A percentile compares a stretch with the other conserved stretches of the same genome.
These are phyloP conservation scores for Pangasius mekongensis DNA, from an alignment of 2,797 vertebrate genomes.

Conservation along the genomic window DNA sequence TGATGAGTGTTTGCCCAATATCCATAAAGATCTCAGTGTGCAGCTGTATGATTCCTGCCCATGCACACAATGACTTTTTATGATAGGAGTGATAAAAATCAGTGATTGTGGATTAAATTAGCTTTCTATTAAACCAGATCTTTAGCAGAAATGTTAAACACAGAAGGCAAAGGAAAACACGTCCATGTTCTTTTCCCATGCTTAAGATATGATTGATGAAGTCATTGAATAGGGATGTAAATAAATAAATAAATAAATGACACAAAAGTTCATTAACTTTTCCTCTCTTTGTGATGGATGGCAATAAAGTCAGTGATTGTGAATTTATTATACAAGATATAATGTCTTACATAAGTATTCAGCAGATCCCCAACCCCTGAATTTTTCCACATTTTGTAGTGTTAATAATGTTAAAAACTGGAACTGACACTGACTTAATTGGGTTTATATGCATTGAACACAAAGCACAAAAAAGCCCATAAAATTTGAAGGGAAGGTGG, in stretches of 20 bases:
- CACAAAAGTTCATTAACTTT: background rate
- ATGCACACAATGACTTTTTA: background rate
- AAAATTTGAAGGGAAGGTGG: background rate
- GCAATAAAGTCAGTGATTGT: background rate
- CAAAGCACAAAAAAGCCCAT: background rate
- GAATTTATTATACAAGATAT: background rate
- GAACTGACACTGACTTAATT: background rate
- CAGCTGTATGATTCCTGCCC: background rate
- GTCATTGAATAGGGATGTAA: background rate
- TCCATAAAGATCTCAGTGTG: conserved; percentile 20
- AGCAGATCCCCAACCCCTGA: background rate
- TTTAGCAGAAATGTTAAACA: background rate
- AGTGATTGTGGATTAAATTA: background rate
- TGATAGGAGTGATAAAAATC: background rate
- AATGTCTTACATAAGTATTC: background rate
- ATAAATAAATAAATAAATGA: background rate
- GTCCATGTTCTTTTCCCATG: background rate
- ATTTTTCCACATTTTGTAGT: background rate
- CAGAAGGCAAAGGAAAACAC: background rate
- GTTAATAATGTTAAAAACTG: background rate
- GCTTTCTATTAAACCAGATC: background rate
- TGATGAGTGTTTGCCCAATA: background rate
- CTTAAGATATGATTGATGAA: background rate
- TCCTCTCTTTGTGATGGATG: background rate
- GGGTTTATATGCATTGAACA: background rate